These are phyloP conservation scores for Cynodonichthys magdalenae DNA, from an alignment of 2,797 vertebrate species.

Conservation along the genomic window DNA sequence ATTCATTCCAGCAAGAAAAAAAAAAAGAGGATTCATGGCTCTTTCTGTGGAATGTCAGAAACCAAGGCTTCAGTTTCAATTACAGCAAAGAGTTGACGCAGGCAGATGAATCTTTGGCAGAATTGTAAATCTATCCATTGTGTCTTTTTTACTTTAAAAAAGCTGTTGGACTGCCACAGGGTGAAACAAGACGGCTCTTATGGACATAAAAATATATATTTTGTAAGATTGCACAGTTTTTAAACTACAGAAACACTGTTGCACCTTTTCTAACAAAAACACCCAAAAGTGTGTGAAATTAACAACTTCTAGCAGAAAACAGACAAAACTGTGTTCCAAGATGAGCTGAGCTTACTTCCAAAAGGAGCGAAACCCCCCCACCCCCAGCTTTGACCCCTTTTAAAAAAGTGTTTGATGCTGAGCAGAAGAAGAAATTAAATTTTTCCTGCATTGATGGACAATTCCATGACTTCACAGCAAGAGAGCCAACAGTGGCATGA, in stretches of 20 bases:
- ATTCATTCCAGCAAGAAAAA: slow-evolving; percentile 25
- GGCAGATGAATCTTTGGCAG: slow-evolving; percentile 19
- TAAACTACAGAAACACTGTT: not conserved
- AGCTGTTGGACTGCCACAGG: slow-evolving; percentile 4
- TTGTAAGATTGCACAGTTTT: not conserved
- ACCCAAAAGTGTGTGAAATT: too few species aligned
- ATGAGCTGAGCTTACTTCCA: not conserved
- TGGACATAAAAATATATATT: too few species aligned
- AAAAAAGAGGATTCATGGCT: slow-evolving; percentile 27
- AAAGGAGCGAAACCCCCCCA: not conserved
- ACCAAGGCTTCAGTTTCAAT: slow-evolving; percentile 14
- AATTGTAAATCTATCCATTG: not conserved
- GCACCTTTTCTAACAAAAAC: not conserved
- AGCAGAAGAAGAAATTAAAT: not conserved
- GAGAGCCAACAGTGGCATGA: not conserved
- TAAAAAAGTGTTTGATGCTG: not conserved
- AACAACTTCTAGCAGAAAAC: not conserved
- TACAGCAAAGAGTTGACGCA: slow-evolving; percentile 9
- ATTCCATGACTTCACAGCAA: slow-evolving; percentile 1
- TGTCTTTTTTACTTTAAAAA: not conserved
- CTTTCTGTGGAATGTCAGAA: slow-evolving; percentile 26
- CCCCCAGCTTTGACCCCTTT: not conserved
- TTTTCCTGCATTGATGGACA: slow-evolving; percentile 4
- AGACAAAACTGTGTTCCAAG: not conserved
- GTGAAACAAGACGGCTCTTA: not conserved